Percentiles rank a stretch among this genome's conserved stretches.
phyloP scores from a whole-genome alignment of 2,113 vertebrate genomes.

The Neolamprologus brichardi region DNA sequence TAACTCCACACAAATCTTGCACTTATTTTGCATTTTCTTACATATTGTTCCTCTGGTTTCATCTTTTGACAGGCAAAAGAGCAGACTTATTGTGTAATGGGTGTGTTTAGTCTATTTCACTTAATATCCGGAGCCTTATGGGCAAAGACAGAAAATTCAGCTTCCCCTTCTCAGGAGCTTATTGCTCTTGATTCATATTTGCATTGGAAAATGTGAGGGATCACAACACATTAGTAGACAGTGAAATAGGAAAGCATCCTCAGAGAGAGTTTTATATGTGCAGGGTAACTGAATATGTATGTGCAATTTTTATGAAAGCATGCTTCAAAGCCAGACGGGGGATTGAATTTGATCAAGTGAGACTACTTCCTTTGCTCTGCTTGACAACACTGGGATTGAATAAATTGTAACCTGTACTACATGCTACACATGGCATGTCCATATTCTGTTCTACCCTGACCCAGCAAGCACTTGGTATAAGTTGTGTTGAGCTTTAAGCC shows the following conservation, averaged over 20 bases:
- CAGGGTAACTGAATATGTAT: conserved; percentile 37
- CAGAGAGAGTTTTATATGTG: background rate
- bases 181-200: conserved; percentile 44
- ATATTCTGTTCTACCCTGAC: background rate
- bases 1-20: background rate
- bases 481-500: conserved; percentile 9
- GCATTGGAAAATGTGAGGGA: conserved; percentile 27
- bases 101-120: background rate
- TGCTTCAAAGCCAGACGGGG: conserved; percentile 11
- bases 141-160: conserved; percentile 11
- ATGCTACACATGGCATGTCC: background rate
- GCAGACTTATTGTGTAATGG: background rate
- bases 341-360: conserved; percentile 30
- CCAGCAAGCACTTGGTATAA: background rate
- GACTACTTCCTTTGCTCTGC: background rate
- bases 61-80: background rate
- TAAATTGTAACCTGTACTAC: background rate
- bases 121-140: background rate
- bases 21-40: background rate
- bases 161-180: conserved; percentile 33
- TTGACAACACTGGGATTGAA: conserved; percentile 1
- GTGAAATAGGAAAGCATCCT: background rate
- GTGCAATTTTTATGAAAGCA: conserved; percentile 11
- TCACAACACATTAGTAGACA: conserved; percentile 40
- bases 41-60: background rate